These are phyloP conservation scores for Chelmon rostratus DNA, from an alignment of 2,797 vertebrate genomes.

Conservation along the genomic window DNA sequence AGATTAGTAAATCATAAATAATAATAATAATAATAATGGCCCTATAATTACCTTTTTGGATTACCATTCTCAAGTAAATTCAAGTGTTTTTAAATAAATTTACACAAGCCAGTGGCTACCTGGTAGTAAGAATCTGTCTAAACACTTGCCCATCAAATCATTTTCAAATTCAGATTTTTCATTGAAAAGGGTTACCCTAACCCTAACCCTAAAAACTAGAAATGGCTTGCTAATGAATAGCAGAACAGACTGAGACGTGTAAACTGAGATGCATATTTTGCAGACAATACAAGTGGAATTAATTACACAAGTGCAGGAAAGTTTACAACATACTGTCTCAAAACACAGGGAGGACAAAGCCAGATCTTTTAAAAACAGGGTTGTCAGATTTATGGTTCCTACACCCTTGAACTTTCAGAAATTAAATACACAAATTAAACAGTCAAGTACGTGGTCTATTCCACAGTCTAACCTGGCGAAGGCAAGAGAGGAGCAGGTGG, in stretches of 20 bases:
- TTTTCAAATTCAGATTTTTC: background rate
- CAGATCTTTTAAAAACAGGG: background rate
- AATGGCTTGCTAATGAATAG: background rate
- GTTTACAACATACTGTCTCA: background rate
- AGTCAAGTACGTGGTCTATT: background rate
- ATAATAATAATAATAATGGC: too few species aligned
- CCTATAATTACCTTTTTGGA: background rate
- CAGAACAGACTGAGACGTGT: background rate
- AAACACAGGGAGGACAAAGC: background rate
- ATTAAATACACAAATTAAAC: background rate
- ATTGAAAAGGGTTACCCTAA: too few species aligned
- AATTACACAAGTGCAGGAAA: background rate
- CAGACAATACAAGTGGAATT: background rate
- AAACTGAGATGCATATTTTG: background rate
- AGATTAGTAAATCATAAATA: too few species aligned
- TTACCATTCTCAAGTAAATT: background rate
- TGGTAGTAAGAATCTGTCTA: background rate
- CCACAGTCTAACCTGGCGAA: slow-evolving; percentile 77
- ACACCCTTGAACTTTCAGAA: background rate
- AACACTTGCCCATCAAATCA: background rate
- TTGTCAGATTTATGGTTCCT: background rate
- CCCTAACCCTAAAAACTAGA: background rate
- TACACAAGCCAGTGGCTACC: background rate
- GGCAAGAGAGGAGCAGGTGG: slow-evolving; percentile 71
- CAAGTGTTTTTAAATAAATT: background rate